Evolutionary conservation across 2,797 vertebrate genomes (phyloP), one percentile per base, ranked within the genome.

Genomic region (Neosalanx taihuensis): DNA sequence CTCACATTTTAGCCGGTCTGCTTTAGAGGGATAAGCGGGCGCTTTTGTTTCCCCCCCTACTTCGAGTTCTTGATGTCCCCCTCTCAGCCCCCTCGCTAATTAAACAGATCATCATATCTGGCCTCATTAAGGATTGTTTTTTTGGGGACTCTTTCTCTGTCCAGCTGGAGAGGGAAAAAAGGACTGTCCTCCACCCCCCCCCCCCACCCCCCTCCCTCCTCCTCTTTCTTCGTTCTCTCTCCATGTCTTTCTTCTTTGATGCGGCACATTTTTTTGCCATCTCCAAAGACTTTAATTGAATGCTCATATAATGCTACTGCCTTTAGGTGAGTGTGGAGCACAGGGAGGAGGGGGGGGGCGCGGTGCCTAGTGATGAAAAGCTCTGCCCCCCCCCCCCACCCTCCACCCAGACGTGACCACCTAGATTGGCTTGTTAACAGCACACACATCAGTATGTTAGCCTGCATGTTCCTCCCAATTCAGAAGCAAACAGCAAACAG

Each of bases 201-300:
- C 29, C 29, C 30, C 17, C 29, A 1, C 20, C 13, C 30, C 31
- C 15, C 13, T 5, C 9, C 31, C 61, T 63, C 12, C 15, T n/a
- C 61, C 9, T 31, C 20, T 17, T 29, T 60, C 58, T 4, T 9
- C 18, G 7, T 29, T 9, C 23, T 29, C 58, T 3, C 61, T 63
- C 61, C 35, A 15, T 35, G 3, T 65, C n/a, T 65, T n/a, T 65
- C 63, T 49, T 37, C 41, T 3, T 33, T 33, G 20, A 4, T 12
- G 29, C 23, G 6, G 35, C 17, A 15, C 20, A 23, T 20, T 33
- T 68, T 15, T 30, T 41, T 23, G 17, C 68, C 67, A 90, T 93
- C 80, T 92, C 93, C 91, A 89, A 93, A 93, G 94, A 91, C 95
- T 90, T 95, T 93, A 95, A 96, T 96, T 97, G 95, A 95, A 93